Evolutionary conservation across 2,888 invertebrate genomes (phyloP).

Genomic region (Ichneumoninae sp.): DNA sequence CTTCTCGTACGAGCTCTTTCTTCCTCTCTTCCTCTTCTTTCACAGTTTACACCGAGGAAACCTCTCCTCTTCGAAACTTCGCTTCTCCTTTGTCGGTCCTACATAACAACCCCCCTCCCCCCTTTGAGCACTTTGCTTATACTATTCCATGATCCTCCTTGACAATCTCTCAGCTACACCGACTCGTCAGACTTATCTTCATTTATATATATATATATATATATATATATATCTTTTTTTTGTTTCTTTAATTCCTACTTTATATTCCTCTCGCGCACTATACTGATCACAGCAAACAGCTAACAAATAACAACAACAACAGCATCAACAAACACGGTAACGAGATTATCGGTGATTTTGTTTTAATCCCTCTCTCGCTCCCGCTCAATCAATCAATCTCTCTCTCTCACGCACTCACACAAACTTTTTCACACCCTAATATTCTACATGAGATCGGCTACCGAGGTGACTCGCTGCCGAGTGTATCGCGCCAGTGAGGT

Average conservation of each 20-base stretch:
- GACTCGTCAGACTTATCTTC: neutral
- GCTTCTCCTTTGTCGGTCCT: neutral
- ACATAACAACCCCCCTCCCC: neutral
- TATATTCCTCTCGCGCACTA: constrained; percentile 4
- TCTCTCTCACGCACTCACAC: neutral
- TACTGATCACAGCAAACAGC: neutral
- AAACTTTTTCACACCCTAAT: constrained; percentile 3
- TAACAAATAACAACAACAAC: constrained; percentile 3
- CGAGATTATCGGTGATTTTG: neutral
- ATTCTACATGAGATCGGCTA: constrained; percentile 73
- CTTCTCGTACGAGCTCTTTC: too few relatives aligned
- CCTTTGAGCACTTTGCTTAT: neutral
- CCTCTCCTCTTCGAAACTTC: neutral
- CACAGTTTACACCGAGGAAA: neutral
- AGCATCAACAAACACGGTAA: constrained; percentile 8
- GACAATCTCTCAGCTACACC: constrained; percentile 2
- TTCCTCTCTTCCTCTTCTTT: neutral
- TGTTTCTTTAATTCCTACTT: neutral
- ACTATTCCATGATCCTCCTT: constrained; percentile 12
- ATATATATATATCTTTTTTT: neutral
- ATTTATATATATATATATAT: constrained; percentile 1
- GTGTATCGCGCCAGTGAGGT: constrained; percentile 74
- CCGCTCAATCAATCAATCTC: neutral
- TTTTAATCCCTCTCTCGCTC: constrained; percentile 21
- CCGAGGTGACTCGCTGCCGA: constrained; percentile 73